Evolutionary conservation across 2,797 vertebrate genomes (phyloP), one percentile per base, ranked within the genome.

Genomic region (Lepilemur septentrionalis): DNA sequence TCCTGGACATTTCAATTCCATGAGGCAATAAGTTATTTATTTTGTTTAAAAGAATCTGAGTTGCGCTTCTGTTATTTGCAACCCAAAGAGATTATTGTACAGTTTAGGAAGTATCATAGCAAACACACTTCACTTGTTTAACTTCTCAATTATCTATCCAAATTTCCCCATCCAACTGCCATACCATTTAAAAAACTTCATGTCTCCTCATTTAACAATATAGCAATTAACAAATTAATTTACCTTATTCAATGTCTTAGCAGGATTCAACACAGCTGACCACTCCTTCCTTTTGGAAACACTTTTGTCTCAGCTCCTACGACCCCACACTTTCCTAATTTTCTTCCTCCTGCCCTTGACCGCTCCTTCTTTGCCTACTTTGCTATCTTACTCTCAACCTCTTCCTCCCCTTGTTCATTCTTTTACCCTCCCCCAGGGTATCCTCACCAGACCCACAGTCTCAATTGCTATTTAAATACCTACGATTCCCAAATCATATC

Each of bases 21-120:
- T 25, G 32, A 87, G 59, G 80, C 69, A 92, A 1, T 25, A 79
- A 88, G 30, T 35, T 89, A 89, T 80, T 93, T 61, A n/a, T 82
- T 94, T 91, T 57, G 41, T 87, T 94, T 93, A 89, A 88, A 95
- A 63, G 78, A 94, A 59, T 25, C 10, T 46, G 35, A 92, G 15
- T 52, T 55, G 67, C 18, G 67, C 59, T 93, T 79, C 50, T 80
- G 25, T 38, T 82, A 75, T 63, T 90, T 94, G 46, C 28, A 82
- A 89, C 17, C 55, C 15, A 35, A 75, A 85, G 69, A 35, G 25
- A 93, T 88, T 75, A 89, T 72, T n/a, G 38, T 22, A 46, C 30
- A 65, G 48, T 52, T 90, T 30, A 79, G 59, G 88, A 20, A 78
- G 46, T 55, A 50, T 50, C 80, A 46, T 4, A n/a, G 35, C 46